Evolutionary conservation across 2,888 invertebrate genomes (phyloP), one percentile per base, ranked within the genome.

Genomic region (Phyto melanocephala): DNA sequence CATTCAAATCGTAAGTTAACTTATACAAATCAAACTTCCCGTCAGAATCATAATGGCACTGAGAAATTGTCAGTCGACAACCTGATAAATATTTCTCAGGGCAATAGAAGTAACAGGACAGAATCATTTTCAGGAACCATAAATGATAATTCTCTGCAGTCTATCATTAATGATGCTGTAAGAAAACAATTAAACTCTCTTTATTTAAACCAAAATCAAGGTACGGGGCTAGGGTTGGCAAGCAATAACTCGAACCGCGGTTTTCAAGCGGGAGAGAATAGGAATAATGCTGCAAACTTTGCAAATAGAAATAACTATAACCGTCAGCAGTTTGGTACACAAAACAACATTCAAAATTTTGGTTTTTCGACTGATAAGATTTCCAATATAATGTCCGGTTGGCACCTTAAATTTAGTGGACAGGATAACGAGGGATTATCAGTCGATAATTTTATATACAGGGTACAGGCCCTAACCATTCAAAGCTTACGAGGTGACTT

Each of bases 381-480:
- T 42, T 56, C 70, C 1, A 24, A 8, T 8, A 56, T 70, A 6
- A 40, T 70, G 15, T 42, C 42, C 7, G 28, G 56, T 42, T 58
- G 47, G 60, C 74, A 42, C 47, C 15, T 56, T 0, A 75, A 37
- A 33, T 56, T 68, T 42, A 54, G 37, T 54, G 68, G 54, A 6
- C 37, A 68, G 40, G 40, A 54, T 0, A 40, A 68, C 8, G 52
- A 68, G 1, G 68, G 40, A n/a, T 54, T 68, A n/a, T 68, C 68
- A 1, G 28, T 68, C 4, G 68, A 54, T 54, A 54, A 68, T 40
- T 68, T 68, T 54, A 68, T 68, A 11, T 68, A 68, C 10, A 6
- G 52, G 1, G 62, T 63, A 15, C 28, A 68, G 11, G 40, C 70
- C 22, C 40, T 40, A 2, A 67, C 47, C 1, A 35, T 50, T 20